Evolutionary conservation across 2,888 invertebrate genomes (phyloP), one percentile per base, ranked within the genome.

Genomic region (Alsophila aescularia): DNA sequence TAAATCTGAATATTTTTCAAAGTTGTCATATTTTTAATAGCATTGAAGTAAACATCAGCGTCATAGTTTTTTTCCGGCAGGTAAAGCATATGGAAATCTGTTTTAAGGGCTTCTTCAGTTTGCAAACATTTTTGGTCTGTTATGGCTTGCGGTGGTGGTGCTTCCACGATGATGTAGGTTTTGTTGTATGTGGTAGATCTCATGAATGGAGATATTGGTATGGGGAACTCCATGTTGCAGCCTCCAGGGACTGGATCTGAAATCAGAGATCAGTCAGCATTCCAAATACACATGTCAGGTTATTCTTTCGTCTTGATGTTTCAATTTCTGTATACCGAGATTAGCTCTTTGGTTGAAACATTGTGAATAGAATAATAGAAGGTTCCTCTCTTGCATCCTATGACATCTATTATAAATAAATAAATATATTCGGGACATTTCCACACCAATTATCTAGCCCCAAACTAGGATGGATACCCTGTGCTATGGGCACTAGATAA

Each of bases 221-320:
- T 73, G 34, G 93, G 81, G 64, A 94, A 94, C 69, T 95, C 95
- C 92, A 95, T 92, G 72, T 95, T 96, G 75, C 96, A 96, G 13
- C 95, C 96, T 32, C 96, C 96, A 13, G 96, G 96, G 62, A 96
- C 85, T 0, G 96, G 96, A 75, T 94, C 96, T 96, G 81, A 57
- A 88, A 79, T 42, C 5, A 41, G 15, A 15, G 27, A 4, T 16
- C n/a, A 13, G 2, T 31, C 2, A 32, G 32, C 4, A 32, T 27
- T 9, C 3, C 2, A 18, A 18, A 2, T 18, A 18, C 5, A 5
- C 3, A 18, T 18, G 5, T 18, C n/a, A n/a, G n/a, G n/a, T n/a
- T n/a, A n/a, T n/a, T n/a, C n/a, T n/a, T n/a, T n/a, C n/a, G n/a
- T n/a, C n/a, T n/a, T n/a, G n/a, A n/a, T n/a, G n/a, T n/a, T n/a